These are phyloP conservation scores for Formica selysi DNA, from an alignment of 1,140 invertebrate genomes.

Conservation along the genomic window DNA sequence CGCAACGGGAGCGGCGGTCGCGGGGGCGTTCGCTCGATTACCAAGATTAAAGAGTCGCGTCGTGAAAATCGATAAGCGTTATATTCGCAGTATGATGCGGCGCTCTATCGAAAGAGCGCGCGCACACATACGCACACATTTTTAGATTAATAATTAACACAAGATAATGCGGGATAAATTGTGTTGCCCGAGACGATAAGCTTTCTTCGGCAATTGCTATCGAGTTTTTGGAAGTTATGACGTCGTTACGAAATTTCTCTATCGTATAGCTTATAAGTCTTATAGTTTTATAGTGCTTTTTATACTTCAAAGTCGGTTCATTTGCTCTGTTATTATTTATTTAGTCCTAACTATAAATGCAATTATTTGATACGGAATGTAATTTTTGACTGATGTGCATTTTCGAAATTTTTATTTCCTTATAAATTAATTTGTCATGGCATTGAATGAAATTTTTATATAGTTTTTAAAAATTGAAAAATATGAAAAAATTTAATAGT, in stretches of 20 bases:
- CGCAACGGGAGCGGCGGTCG: slow-evolving; percentile 56
- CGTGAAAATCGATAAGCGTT: slow-evolving; percentile 72
- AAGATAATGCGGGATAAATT: slow-evolving; percentile 50
- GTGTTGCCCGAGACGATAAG: not conserved
- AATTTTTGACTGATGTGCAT: not conserved
- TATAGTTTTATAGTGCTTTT: not conserved
- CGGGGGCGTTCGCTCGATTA: slow-evolving; percentile 77
- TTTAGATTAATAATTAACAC: slow-evolving; percentile 61
- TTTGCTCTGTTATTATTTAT: slow-evolving; percentile 5
- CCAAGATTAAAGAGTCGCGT: slow-evolving; percentile 78
- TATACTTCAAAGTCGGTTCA: not conserved
- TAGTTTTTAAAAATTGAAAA: not conserved
- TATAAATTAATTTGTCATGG: not conserved
- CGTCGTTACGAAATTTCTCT: not conserved
- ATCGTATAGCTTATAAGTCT: not conserved
- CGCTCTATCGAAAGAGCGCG: slow-evolving; percentile 14
- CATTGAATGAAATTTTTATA: not conserved
- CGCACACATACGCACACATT: not conserved
- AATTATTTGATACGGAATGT: not conserved
- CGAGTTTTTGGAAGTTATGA: slow-evolving; percentile 8
- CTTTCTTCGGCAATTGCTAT: slow-evolving; percentile 20
- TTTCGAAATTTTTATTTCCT: not conserved
- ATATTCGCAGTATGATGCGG: slow-evolving; percentile 46
- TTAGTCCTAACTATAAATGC: not conserved
- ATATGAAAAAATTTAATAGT: not conserved